Percentiles rank a stretch among this genome's conserved stretches.
Evolutionary conservation across 2,113 vertebrate species (phyloP).

Genomic region (Pleuronectes platessa): DNA sequence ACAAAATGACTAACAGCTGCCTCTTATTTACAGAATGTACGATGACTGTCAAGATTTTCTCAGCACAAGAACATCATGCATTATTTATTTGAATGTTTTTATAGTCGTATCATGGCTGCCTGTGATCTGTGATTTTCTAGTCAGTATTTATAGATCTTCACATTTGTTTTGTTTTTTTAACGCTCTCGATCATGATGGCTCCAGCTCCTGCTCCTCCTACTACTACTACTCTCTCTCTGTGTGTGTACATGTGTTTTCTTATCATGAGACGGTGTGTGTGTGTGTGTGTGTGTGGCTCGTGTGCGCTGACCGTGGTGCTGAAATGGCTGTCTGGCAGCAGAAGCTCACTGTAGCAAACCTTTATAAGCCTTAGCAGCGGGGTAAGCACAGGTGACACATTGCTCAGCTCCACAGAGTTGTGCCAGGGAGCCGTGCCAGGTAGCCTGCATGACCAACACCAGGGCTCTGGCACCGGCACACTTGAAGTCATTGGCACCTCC

Average conservation of each 20-base stretch:
- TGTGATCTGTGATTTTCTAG: slow-evolving; percentile 45
- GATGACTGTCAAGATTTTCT: slow-evolving; percentile 34
- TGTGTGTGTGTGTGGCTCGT: background rate
- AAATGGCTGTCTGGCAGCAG: slow-evolving; percentile 31
- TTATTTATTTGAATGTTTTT: slow-evolving; percentile 56
- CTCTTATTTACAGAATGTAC: slow-evolving; percentile 54
- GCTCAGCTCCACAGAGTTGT: slow-evolving; percentile 17
- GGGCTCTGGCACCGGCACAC: slow-evolving; percentile 20
- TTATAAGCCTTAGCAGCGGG: slow-evolving; percentile 17
- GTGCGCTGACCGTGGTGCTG: slow-evolving; percentile 40
- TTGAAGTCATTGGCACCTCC: slow-evolving; percentile 28
- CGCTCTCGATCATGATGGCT: slow-evolving; percentile 11
- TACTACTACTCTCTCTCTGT: background rate
- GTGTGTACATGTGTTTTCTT: background rate
- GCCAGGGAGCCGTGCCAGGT: slow-evolving; percentile 17
- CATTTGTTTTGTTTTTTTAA: slow-evolving; percentile 35
- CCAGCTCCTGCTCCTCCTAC: background rate
- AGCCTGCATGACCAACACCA: slow-evolving; percentile 20
- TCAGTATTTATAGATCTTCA: too few relatives aligned
- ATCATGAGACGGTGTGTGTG: background rate
- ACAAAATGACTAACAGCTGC: slow-evolving; percentile 51
- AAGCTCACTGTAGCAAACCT: slow-evolving; percentile 26
- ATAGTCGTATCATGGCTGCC: slow-evolving; percentile 10
- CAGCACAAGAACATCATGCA: slow-evolving; percentile 43
- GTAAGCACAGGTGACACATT: slow-evolving; percentile 16